Base-by-base conservation (phyloP, 2,888 invertebrate species). In the Drosophila mimetica region DNA sequence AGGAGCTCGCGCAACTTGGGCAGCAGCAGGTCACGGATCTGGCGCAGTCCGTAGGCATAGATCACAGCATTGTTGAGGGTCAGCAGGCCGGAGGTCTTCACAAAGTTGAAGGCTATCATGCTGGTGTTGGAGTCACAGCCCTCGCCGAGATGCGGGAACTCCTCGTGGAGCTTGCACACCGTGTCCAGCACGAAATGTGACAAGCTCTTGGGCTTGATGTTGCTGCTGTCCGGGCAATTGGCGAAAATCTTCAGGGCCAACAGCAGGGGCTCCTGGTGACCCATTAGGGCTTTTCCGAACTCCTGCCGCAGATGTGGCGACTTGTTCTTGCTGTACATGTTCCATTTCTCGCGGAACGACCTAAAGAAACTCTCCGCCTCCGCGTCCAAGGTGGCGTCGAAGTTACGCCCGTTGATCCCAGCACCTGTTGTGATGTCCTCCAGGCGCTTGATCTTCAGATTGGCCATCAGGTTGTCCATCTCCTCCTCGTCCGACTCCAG, bases 21-120 rank as follows among this genome's bases (percentile, higher is more conserved):
- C 73, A 95, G 78, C 86, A 96, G 94, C 59, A 93, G 89, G 74
- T 94, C 93, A 75, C 94, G 94, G 70, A 95, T 93, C 67, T 93
- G 92, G 20, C 88, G 81, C 78, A 96, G 92, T 84, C 95, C 93
- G 89, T 94, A 97, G 22, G 94, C 92, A 75, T 93, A 93, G 13
- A 94, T 93, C 77, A 96, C 93, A 42, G 95, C 90, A 86, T 93
- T 94, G 52, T 94, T 93, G 51, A 96, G 93, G 30, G 93, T 91
- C 66, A 93, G 92, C 85, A 94, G 93, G 72, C 94, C 94, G 83
- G 96, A 96, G 72, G 93, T 94, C 74, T 93, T 93, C 13, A 96
- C 93, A 79, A 96, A 93, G 88, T 94, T 94, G 91, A 96, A 96
- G 54, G 95, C 95, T 73, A 95, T 94, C 85, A 95, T 90, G 91